These are phyloP conservation scores for Motacilla alba DNA, from an alignment of 2,113 vertebrate species.

Conservation along the genomic window DNA sequence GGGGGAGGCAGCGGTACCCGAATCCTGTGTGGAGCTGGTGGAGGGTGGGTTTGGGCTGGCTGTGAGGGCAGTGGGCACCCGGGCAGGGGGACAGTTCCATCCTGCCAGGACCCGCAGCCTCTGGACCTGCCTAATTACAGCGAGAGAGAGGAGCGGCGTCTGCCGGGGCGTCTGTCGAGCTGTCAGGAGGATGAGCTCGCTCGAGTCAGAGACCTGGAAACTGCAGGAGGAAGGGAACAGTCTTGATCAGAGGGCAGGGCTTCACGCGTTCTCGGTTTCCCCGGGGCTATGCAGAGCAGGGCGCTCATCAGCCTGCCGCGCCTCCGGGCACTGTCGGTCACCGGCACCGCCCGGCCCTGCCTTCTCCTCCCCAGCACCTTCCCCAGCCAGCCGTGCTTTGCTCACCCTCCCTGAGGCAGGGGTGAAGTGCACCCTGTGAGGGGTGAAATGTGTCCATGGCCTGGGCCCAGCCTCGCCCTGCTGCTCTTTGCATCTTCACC, in stretches of 20 bases:
- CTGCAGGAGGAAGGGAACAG: background rate
- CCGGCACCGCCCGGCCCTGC: fast-evolving
- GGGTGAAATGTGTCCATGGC: fast-evolving
- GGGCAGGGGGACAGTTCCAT: background rate
- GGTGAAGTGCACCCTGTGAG: too few relatives aligned
- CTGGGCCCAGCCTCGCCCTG: background rate
- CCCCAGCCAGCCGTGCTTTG: background rate
- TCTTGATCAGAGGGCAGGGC: background rate
- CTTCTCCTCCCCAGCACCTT: background rate
- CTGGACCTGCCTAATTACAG: background rate
- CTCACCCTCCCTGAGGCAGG: fast-evolving
- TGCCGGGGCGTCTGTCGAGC: background rate
- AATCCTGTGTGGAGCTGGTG: fast-evolving
- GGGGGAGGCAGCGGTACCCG: fast-evolving
- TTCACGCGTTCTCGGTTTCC: background rate
- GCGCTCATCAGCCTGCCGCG: background rate
- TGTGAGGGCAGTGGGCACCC: background rate
- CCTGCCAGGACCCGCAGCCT: background rate
- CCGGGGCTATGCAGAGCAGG: background rate
- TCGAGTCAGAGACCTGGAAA: background rate
- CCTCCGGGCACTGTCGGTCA: background rate
- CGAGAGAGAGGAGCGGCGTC: background rate
- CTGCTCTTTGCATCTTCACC: background rate
- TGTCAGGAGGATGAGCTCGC: background rate
- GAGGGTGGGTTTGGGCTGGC: background rate